Base-by-base conservation (phyloP, 2,113 vertebrate species). In the Danionella cerebrum region DNA sequence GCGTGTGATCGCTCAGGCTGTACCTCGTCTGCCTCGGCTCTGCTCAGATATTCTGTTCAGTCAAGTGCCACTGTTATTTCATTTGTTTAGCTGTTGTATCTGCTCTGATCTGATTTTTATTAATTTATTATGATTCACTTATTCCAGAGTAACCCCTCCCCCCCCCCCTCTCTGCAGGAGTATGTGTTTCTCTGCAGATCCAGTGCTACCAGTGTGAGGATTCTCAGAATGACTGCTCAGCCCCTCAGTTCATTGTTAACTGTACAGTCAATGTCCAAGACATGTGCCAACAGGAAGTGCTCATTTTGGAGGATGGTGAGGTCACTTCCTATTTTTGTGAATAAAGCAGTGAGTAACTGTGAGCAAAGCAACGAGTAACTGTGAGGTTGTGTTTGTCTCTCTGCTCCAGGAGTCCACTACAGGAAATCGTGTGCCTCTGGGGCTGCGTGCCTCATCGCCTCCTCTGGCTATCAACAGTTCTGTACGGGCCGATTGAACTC, bases 141-240 rank as follows among this genome's bases (percentile, higher is more conserved):
- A n/a, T n/a, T n/a, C n/a, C n/a, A n/a, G n/a, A n/a, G n/a, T n/a
- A n/a, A n/a, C n/a, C n/a, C n/a, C n/a, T n/a, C n/a, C n/a, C n/a
- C n/a, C n/a, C n/a, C n/a, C n/a, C n/a, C n/a, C n/a, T n/a, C n/a
- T n/a, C n/a, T n/a, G 47, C 62, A 62, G 67, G 45, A 47, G 33
- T 38, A 89, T 94, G 92, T 33, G 78, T 74, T 41, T 84, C 87
- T 71, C 88, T 98, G 79, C 96, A 99, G 84, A 99, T 99, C 81
- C 96, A 99, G 83, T 99, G 96, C 77, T 99, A 95, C 84, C 96
- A 99, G 85, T 99, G 96, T 31, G 95, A 99, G 78, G 96, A 98
- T 85, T 94, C 94, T 72, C 87, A 92, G 22, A 93, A 94, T 41
- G 96, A 98, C 83, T 99, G 96, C 84, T 97, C 96, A 2, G 89